Conservation (phyloP, 2,888 invertebrate species). For the Pseudoips prasinana region DNA sequence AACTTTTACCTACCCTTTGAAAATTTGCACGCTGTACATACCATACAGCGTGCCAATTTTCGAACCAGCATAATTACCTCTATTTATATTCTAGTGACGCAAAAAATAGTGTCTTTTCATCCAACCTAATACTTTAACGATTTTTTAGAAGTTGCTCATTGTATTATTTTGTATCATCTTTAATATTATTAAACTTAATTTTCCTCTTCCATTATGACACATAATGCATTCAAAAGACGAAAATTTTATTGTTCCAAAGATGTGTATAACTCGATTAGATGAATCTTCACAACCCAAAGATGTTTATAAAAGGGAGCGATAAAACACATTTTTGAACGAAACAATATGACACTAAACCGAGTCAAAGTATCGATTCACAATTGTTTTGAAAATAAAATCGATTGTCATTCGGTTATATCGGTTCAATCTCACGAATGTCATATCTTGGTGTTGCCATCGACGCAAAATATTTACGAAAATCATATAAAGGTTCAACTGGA, state of each 20-base stretch:
- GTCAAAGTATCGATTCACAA: slow-evolving; percentile 38
- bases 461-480: slow-evolving; percentile 74
- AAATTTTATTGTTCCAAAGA: slow-evolving; percentile 17
- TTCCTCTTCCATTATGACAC: slow-evolving; percentile 9
- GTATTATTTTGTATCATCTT: no score
- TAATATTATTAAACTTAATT: no score
- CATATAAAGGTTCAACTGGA: slow-evolving; percentile 44
- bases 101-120: no score
- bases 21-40: no score
- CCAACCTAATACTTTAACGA: no score
- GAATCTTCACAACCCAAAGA: slow-evolving; percentile 21
- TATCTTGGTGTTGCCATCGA: slow-evolving; percentile 44
- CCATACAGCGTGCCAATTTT: no score
- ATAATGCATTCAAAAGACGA: slow-evolving; percentile 9
- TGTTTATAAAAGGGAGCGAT: slow-evolving; percentile 25
- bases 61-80: no score
- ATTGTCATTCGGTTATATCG: slow-evolving; percentile 55
- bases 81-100: no score
- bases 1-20: no score
- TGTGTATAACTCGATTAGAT: slow-evolving; percentile 18
- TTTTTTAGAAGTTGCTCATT: no score
- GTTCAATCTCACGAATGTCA: slow-evolving; percentile 50
- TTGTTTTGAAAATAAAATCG: slow-evolving; percentile 54
- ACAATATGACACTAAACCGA: slow-evolving; percentile 37
- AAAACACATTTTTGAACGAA: slow-evolving; percentile 30